Evolutionary conservation across 2,888 invertebrate genomes (phyloP), one percentile per base, ranked within the genome.

Genomic region (Drosophila paramelanica): DNA sequence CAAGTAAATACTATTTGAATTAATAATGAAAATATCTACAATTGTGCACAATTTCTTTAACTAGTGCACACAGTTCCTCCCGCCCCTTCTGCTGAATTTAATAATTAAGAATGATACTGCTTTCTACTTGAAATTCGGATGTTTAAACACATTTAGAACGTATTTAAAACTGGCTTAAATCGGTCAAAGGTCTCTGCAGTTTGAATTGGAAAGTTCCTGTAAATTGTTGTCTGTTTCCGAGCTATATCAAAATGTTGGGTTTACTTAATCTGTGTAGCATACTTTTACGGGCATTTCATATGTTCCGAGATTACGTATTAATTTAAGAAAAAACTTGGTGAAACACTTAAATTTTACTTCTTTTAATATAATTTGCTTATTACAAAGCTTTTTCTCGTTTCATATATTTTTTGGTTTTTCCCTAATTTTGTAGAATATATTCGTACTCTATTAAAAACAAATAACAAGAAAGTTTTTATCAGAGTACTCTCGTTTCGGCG

Each of bases 1-100:
- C 59, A 77, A 60, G 73, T 62, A 58, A 60, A 60, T 67, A 77
- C 43, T 42, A 51, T 52, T 60, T 60, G 7, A 67, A 49, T 43
- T 52, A 13, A 62, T 46, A 7, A 55, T 51, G 25, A 39, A 50
- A 58, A 41, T 42, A 43, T 52, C 39, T 50, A 36, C 38, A 59
- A 75, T 49, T 20, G 36, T 47, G 64, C 75, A 75, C 75, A 10
- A 53, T 55, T 77, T 55, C 39, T 47, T 61, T 8, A 51, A 56
- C 49, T 65, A 75, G 77, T 55, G 67, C 75, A 75, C 75, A 47
- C 7, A 55, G 41, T 13, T 31, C 31, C 2, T 27, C 23, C 53
- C 20, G 46, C n/a, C 55, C 33, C 14, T 6, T 49, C 36, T 41
- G 41, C 41, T n/a, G 17, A 25, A 39, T 23, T 23, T 33, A 1